A percentile compares a stretch with the other conserved stretches of the same genome.
Evolutionary conservation across 64 coral and sea anemone genomes (phyloP).

Genomic region (Montipora sp.): DNA sequence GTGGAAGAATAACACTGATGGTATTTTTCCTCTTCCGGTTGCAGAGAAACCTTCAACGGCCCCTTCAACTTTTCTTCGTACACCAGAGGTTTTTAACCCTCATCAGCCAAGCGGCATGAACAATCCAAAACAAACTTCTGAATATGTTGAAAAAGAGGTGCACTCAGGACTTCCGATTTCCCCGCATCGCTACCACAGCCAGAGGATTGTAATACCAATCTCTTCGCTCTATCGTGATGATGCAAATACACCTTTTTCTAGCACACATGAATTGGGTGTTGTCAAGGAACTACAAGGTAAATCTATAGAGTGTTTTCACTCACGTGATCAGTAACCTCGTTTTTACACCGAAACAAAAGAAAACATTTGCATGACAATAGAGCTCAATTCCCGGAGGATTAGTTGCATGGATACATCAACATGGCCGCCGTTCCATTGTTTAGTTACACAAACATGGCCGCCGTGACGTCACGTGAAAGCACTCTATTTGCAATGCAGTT

Average conservation of each 20-base stretch:
- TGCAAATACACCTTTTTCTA: neutral
- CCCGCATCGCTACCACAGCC: neutral
- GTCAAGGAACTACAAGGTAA: neutral
- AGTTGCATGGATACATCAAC: no score
- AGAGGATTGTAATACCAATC: constrained; percentile 49
- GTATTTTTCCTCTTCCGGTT: neutral
- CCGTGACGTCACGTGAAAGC: no score
- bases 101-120: neutral
- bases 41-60: neutral
- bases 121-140: constrained; percentile 5
- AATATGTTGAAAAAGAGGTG: neutral
- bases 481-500: no score
- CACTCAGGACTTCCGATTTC: neutral
- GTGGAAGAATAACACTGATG: neutral
- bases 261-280: neutral
- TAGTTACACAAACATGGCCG: no score
- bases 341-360: no score
- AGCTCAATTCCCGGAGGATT: no score
- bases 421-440: no score
- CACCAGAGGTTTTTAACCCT: neutral
- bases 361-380: no score
- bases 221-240: neutral
- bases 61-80: neutral
- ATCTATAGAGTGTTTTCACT: no score
- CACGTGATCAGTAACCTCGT: no score